Conservation (phyloP, 2,797 vertebrate species). For the Pangasius mekongensis region DNA sequence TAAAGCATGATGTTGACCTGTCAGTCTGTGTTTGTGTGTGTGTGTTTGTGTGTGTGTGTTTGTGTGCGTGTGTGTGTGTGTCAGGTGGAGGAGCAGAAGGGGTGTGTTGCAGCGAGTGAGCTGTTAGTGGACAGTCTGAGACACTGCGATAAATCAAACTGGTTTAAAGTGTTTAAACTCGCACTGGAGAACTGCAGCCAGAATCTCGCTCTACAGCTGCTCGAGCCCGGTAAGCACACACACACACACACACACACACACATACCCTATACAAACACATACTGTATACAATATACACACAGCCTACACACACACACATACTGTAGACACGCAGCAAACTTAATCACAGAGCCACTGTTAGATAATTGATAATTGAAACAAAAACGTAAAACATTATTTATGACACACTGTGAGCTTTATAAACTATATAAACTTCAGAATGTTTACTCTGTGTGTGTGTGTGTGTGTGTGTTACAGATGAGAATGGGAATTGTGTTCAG, state of each 20-base stretch:
- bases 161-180: slow-evolving; percentile 58
- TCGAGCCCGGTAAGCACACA: slow-evolving; percentile 38
- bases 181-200: slow-evolving; percentile 40
- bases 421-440: not conserved
- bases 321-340: too few species aligned
- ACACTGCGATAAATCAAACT: slow-evolving; percentile 58
- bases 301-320: not conserved
- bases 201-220: slow-evolving; percentile 12
- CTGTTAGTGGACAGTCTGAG: slow-evolving; percentile 51
- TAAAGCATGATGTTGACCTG: not conserved
- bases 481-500: slow-evolving; percentile 30
- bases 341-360: not conserved
- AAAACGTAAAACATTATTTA: not conserved
- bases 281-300: not conserved
- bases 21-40: not conserved
- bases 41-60: slow-evolving; percentile 8
- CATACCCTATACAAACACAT: not conserved
- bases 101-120: slow-evolving; percentile 49
- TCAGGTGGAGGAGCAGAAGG: slow-evolving; percentile 45
- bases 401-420: not conserved
- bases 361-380: not conserved
- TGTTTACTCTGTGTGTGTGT: not conserved
- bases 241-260: not conserved
- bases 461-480: slow-evolving; percentile 36
- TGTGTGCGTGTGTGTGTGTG: slow-evolving; percentile 23